A percentile compares a stretch with the other conserved stretches of the same genome.
These are phyloP conservation scores for Orthonychiurus folsomi DNA, from an alignment of 2,888 invertebrate species.

Conservation along the genomic window DNA sequence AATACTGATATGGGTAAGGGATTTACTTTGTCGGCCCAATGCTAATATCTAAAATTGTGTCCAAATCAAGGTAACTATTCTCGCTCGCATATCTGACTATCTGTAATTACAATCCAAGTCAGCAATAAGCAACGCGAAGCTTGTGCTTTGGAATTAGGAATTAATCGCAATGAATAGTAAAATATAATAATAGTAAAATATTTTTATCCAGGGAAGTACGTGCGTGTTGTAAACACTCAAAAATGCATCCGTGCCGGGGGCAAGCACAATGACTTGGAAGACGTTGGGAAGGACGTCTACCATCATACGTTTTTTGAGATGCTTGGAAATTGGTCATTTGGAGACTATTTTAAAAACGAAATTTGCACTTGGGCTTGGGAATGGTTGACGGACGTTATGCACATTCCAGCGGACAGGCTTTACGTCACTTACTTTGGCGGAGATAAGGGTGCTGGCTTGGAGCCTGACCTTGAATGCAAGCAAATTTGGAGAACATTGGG, in stretches of 20 bases:
- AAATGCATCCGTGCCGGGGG: slow-evolving; percentile 99
- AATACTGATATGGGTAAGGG: slow-evolving; percentile 78
- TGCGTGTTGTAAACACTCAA: slow-evolving; percentile 86
- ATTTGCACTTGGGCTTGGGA: slow-evolving; percentile 98
- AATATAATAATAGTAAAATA: too few species aligned
- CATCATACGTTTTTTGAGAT: slow-evolving; percentile 99
- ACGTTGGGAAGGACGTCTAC: slow-evolving; percentile 98
- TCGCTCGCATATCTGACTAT: too few species aligned
- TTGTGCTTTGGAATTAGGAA: too few species aligned
- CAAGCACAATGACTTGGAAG: slow-evolving; percentile 98
- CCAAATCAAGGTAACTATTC: too few species aligned
- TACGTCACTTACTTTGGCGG: slow-evolving; percentile 99
- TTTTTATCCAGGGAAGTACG: slow-evolving; percentile 54
- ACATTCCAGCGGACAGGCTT: slow-evolving; percentile 72
- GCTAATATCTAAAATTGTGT: too few species aligned
- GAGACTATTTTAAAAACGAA: slow-evolving; percentile 99
- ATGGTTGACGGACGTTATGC: slow-evolving; percentile 69
- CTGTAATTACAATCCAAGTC: too few species aligned
- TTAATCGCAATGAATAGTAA: too few species aligned
- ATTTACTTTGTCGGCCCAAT: too few species aligned
- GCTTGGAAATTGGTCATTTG: slow-evolving; percentile 99
- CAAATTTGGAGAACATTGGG: slow-evolving; percentile 66
- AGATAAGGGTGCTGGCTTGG: slow-evolving; percentile 65
- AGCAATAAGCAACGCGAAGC: too few species aligned
- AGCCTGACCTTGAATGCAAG: slow-evolving; percentile 87